These are phyloP conservation scores for Nerophis lumbriciformis DNA, from an alignment of 2,113 vertebrate genomes.

Conservation along the genomic window DNA sequence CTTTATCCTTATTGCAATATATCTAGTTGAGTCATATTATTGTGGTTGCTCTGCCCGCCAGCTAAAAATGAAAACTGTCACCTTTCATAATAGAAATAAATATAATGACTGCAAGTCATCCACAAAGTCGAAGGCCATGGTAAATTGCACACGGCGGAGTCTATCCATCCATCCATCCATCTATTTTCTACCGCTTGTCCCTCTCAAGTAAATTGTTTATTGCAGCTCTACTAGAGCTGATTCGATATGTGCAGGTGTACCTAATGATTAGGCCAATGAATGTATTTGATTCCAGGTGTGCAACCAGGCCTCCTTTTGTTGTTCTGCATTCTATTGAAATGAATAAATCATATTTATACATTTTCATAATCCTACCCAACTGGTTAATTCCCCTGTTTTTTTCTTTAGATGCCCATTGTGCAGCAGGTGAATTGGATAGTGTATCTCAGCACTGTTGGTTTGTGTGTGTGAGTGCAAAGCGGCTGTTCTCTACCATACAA, in stretches of 20 bases:
- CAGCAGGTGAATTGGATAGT: conserved; percentile 98
- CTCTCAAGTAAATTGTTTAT: too few species aligned
- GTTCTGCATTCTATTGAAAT: conserved; percentile 52
- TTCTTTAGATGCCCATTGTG: conserved; percentile 96
- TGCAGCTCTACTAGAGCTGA: neutral
- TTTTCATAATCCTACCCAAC: conserved; percentile 49
- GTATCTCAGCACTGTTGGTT: conserved; percentile 96
- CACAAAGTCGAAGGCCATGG: too few species aligned
- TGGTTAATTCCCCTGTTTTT: conserved; percentile 95
- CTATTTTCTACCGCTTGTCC: too few species aligned
- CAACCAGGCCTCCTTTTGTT: conserved; percentile 60
- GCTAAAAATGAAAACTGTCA: too few species aligned
- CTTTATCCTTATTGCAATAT: too few species aligned
- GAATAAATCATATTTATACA: conserved; percentile 44
- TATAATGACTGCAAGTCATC: too few species aligned
- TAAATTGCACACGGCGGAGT: too few species aligned
- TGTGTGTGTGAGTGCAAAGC: conserved; percentile 99
- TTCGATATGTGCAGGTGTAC: neutral
- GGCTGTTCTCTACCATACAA: conserved; percentile 90
- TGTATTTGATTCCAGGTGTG: conserved; percentile 45
- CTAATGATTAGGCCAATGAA: neutral
- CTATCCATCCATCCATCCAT: too few species aligned
- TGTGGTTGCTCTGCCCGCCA: too few species aligned
- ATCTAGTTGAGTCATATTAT: too few species aligned
- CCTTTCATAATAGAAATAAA: too few species aligned